Evolutionary conservation across 2,113 vertebrate genomes (phyloP).

Genomic region (Festucalex cinctus): DNA sequence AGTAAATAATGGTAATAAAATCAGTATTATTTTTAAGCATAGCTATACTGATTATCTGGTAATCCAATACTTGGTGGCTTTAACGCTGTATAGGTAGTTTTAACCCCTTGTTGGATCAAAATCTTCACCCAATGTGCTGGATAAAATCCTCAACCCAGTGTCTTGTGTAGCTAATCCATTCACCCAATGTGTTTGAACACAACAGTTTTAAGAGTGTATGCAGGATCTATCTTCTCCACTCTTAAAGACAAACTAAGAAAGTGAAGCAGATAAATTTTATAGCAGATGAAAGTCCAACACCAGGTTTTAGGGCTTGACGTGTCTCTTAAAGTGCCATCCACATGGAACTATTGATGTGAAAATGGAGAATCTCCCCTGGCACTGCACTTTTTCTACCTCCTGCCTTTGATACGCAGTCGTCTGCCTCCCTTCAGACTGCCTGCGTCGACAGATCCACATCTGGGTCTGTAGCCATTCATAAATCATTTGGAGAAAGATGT

Average conservation of each 20-base stretch:
- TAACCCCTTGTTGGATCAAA: too few relatives aligned
- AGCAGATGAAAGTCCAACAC: slow-evolving; percentile 65
- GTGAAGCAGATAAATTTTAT: slow-evolving; percentile 59
- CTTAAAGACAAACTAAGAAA: slow-evolving; percentile 18
- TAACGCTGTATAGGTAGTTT: too few relatives aligned
- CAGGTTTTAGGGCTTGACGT: slow-evolving; percentile 60
- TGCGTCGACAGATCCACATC: slow-evolving; percentile 66
- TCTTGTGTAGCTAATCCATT: too few relatives aligned
- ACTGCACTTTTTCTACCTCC: slow-evolving; percentile 47
- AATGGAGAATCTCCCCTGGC: slow-evolving; percentile 56
- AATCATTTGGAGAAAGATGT: slow-evolving; percentile 67
- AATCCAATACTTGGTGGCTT: too few relatives aligned
- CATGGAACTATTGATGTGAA: slow-evolving; percentile 63
- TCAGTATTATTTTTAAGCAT: too few relatives aligned
- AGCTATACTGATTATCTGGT: too few relatives aligned
- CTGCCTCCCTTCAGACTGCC: slow-evolving; percentile 65
- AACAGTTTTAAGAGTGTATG: not conserved
- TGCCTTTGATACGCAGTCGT: slow-evolving; percentile 64
- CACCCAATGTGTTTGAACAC: too few relatives aligned
- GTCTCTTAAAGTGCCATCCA: slow-evolving; percentile 67
- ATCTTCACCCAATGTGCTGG: too few relatives aligned
- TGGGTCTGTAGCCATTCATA: slow-evolving; percentile 68
- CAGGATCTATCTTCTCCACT: slow-evolving; percentile 9
- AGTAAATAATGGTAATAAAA: too few relatives aligned
- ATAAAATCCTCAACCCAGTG: too few relatives aligned